Base-by-base conservation (phyloP, 2,888 invertebrate species). In the Drosophila subsilvestris region DNA sequence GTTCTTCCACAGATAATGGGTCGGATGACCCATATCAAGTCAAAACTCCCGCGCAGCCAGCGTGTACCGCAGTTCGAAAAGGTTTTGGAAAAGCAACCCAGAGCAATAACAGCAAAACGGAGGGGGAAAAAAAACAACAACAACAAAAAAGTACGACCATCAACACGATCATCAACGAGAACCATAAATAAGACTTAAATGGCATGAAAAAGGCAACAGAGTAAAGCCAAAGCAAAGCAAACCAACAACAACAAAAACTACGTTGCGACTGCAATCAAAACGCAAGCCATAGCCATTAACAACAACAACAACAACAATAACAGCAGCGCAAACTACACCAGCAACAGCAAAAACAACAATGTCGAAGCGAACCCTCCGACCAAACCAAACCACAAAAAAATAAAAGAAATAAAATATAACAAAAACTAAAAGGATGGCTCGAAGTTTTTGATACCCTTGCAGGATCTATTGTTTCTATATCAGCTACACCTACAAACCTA, bases 171-270 rank as follows among this genome's bases (percentile, higher is more conserved):
- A 87, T 89, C 88, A 84, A 80, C 85, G 74, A 87, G 86, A 86
- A 89, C 87, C 89, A 87, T 87, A 87, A 87, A 87, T 87, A 87
- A 87, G 89, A 86, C 88, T 89, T 87, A 88, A 87, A 89, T 89
- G 86, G 89, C 87, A 80, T 86, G 73, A 82, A 89, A 76, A 83
- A 89, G 66, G 59, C 65, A 70, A 61, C 66, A 65, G 58, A 44
- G 48, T 25, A 27, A 54, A 54, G 54, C 68, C 66, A 66, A 55
- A 57, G 44, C 51, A 54, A 54, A 43, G 69, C 66, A 66, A 56
- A 57, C 45, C 51, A 69, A 27, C 49, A 60, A 43, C 70, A 59
- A 50, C 75, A 60, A 51, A 62, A 62, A 61, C 74, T 55, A 55
- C 72, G 62, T 70, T 42, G 37, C 48, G 68, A 71, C 73, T 89